phyloP scores from a whole-genome alignment of 1,140 invertebrate genomes.

The Charaxes varanes region DNA sequence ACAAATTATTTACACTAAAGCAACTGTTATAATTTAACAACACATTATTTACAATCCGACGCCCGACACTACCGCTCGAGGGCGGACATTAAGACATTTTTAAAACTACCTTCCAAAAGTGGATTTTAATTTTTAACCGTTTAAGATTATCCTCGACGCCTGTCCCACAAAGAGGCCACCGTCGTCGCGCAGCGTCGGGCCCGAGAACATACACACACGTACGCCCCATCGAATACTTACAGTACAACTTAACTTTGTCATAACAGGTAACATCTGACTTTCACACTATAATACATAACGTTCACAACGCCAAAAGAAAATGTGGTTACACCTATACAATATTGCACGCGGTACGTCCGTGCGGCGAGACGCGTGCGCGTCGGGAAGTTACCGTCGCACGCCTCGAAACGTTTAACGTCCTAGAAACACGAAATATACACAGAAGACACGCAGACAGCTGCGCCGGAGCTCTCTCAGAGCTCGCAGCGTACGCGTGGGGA shows the following conservation, averaged over 20 bases:
- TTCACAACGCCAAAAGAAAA: conserved; percentile 70
- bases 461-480: conserved; percentile 40
- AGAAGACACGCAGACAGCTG: no score
- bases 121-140: no score
- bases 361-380: no score
- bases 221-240: conserved; percentile 46
- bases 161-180: background rate
- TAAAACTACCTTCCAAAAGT: no score
- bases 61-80: background rate
- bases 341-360: conserved; percentile 65
- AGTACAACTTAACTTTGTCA: conserved; percentile 69
- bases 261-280: conserved; percentile 74
- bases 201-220: conserved; percentile 11
- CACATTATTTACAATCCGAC: conserved; percentile 55
- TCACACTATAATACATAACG: conserved; percentile 71
- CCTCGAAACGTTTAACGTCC: conserved; percentile 30
- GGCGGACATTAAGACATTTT: no score
- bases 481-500: no score
- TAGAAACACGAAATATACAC: conserved; percentile 45
- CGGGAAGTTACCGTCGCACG: conserved; percentile 52
- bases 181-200: background rate
- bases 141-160: no score
- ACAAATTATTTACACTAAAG: conserved; percentile 72
- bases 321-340: conserved; percentile 62
- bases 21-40: conserved; percentile 70